Percentiles rank a stretch among this genome's conserved stretches.
phyloP scores from a whole-genome alignment of 2,797 vertebrate species.

The Falco biarmicus region DNA sequence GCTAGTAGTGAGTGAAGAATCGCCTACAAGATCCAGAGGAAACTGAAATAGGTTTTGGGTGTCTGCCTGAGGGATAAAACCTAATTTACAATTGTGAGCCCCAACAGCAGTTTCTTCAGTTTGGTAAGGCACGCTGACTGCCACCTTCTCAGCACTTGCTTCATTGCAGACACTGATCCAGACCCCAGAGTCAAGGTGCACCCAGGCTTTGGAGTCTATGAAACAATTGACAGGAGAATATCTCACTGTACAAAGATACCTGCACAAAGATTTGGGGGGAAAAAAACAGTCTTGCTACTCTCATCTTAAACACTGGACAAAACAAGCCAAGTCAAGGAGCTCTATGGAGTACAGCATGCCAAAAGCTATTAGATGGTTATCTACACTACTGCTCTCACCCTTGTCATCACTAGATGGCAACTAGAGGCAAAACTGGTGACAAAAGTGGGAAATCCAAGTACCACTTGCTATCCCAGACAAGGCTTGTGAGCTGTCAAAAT shows the following conservation, averaged over 20 bases:
- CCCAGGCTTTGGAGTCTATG: neutral
- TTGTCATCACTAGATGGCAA: neutral
- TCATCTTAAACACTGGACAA: neutral
- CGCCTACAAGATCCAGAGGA: neutral
- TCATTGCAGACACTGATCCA: neutral
- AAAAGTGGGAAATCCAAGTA: neutral
- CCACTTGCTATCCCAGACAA: neutral
- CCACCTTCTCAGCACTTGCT: fast-evolving
- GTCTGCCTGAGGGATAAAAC: neutral
- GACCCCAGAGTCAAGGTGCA: neutral
- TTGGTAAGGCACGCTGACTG: fast-evolving
- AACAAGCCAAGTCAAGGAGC: neutral
- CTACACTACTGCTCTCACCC: neutral
- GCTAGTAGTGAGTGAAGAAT: neutral
- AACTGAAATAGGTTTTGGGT: neutral
- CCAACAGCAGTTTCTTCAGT: neutral
- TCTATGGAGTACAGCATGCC: fast-evolving
- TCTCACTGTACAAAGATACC: neutral
- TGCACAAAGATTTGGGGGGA: neutral
- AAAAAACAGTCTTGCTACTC: neutral
- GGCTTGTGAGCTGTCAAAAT: slow-evolving; percentile 26
- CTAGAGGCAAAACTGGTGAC: neutral
- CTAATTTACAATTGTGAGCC: neutral
- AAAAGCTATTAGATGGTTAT: neutral
- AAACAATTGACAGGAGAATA: neutral